Evolutionary conservation across 2,113 vertebrate species (phyloP), one percentile per base, ranked within the genome.

Genomic region (Nycticorax nycticorax): DNA sequence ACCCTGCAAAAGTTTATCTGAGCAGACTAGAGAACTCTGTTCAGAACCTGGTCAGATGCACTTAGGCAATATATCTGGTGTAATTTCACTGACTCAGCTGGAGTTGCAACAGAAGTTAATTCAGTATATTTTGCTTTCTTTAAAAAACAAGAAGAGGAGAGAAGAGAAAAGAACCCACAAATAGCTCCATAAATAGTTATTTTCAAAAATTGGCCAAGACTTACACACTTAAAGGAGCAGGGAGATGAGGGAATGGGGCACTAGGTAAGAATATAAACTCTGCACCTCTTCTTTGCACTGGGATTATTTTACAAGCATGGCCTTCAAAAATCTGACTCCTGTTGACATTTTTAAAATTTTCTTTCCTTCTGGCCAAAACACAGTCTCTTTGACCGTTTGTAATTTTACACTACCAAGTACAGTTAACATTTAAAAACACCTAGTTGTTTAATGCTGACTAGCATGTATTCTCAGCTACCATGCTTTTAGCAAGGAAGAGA

Each of bases 271-370:
- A 55, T 67, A 85, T 71, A 66, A 82, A 66, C 63, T 90, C 95
- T 83, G 32, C 55, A 91, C 45, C 72, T 95, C 94, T 91, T 78
- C 77, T 95, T 88, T 96, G 72, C 79, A 73, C 13, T 87, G 79
- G 47, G 63, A 60, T 78, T 16, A 91, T 96, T 97, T 96, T 96
- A 89, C 22, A 93, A 87, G 74, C 79, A 67, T 85, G 85, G 66
- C 43, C 86, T 91, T 97, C 91, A 93, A 88, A 23, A 87, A 72
- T 64, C 68, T 83, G 92, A 71, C 55, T 85, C 84, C 62, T 95
- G 64, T 89, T 96, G 97, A 86, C 74, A 68, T 96, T 92, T 62
- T 50, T 37, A 59, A 37, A 33, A 35, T 53, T 82, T 81, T 94
- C 24, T 35, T 96, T 90, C 43, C 50, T 93, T 93, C 39, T 83